These are phyloP conservation scores for Capra hircus DNA, from an alignment of 2,113 vertebrate genomes.

Conservation along the genomic window DNA sequence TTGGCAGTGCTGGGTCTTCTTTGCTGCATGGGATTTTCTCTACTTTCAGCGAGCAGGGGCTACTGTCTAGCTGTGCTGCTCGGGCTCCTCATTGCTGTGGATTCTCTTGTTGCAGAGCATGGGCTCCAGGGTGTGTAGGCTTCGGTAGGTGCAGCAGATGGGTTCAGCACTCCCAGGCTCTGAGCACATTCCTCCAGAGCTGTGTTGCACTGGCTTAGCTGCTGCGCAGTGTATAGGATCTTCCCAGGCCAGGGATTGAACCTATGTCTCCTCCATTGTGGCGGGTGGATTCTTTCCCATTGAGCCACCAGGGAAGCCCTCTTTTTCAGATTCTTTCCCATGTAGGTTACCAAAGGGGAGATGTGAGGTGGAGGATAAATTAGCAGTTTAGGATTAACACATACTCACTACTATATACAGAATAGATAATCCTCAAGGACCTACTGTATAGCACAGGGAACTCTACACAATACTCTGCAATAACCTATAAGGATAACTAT, in stretches of 20 bases:
- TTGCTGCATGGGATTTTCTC: background rate
- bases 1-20: background rate
- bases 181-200: background rate
- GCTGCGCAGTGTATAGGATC: background rate
- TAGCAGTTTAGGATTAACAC: background rate
- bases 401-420: background rate
- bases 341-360: background rate
- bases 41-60: background rate
- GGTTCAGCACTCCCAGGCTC: background rate
- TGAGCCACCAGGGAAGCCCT: background rate
- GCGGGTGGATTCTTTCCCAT: background rate
- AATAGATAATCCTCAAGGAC: background rate
- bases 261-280: background rate
- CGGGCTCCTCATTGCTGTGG: fast-evolving
- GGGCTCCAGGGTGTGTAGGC: background rate
- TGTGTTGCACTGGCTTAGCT: background rate
- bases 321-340: background rate
- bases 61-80: background rate
- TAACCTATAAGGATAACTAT: background rate
- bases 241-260: background rate
- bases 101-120: background rate
- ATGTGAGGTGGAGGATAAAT: background rate
- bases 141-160: fast-evolving
- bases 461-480: background rate
- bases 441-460: background rate